Evolutionary conservation across 2,888 invertebrate genomes (phyloP), one percentile per base, ranked within the genome.

Genomic region (Meliscaeva auricollis): DNA sequence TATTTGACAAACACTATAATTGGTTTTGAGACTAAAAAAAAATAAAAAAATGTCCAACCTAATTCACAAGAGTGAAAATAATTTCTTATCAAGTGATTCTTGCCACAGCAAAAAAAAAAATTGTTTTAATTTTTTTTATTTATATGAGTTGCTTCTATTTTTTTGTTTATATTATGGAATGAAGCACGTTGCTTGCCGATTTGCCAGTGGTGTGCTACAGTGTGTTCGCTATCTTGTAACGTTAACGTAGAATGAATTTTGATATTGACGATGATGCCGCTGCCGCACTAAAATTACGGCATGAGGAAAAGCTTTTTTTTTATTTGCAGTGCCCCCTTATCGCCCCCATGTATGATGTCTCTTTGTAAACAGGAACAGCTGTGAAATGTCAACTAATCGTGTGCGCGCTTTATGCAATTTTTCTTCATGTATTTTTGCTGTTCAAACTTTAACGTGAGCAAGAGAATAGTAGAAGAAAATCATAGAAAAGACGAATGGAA

Each of bases 241-340:
- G 75, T 75, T 75, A 80, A 75, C 81, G 85, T 81, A 58, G 54
- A 85, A 85, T 73, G 81, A 85, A 81, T 72, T 38, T 17, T 85
- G 64, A 76, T 80, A 38, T 60, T 56, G 69, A 72, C 72, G 66
- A 56, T 70, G n/a, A 17, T 15, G 46, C 48, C 64, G 30, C 30
- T 41, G 66, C 56, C 35, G 66, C 46, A 32, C 46, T 41, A 54
- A n/a, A 30, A 52, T 62, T 70, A 78, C 75, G 58, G n/a, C 58
- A 75, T 9, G 62, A 68, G 85, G 76, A 81, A 85, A 85, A 85
- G 76, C 76, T 76, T 77, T 85, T 73, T 48, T 22, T n/a, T 41
- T 60, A 20, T 84, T 80, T 41, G 72, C 80, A 79, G 60, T 46
- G 26, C 30, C 64, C 64, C 32, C 20, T 44, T 52, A 2, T 15